These are phyloP conservation scores for Phorcus lineatus DNA, from an alignment of 2,888 invertebrate genomes.

Conservation along the genomic window DNA sequence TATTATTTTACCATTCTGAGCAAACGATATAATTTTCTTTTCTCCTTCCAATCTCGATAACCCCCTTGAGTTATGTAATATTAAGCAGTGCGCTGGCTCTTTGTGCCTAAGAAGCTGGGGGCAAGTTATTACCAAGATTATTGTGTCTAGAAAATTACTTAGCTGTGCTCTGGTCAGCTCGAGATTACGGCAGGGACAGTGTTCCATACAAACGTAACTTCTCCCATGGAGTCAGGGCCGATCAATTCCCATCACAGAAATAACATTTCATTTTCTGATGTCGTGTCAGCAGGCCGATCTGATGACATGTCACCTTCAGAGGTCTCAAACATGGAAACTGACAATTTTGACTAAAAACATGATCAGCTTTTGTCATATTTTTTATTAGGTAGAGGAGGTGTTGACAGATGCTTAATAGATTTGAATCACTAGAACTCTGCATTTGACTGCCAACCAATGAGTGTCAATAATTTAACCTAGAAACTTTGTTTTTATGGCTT, in stretches of 20 bases:
- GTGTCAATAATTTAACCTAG: not conserved
- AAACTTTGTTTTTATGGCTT: not conserved
- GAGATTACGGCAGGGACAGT: not conserved
- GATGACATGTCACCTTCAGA: not conserved
- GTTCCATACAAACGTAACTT: slow-evolving; percentile 15
- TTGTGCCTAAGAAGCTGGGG: not conserved
- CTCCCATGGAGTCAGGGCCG: not conserved
- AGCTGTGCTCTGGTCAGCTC: slow-evolving; percentile 12
- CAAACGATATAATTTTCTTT: slow-evolving; percentile 31
- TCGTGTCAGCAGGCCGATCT: not conserved
- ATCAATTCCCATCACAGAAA: slow-evolving; percentile 15
- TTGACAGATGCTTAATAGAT: not conserved
- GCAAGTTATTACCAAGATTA: slow-evolving; percentile 22
- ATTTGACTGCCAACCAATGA: not conserved
- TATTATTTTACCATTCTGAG: slow-evolving; percentile 23
- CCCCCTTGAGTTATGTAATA: slow-evolving; percentile 26
- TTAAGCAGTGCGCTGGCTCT: slow-evolving; percentile 8
- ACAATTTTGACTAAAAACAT: slow-evolving; percentile 14
- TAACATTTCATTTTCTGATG: slow-evolving; percentile 19
- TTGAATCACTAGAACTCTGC: not conserved
- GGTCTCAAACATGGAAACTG: slow-evolving; percentile 9
- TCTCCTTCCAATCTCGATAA: slow-evolving; percentile 17
- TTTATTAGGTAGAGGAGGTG: not conserved
- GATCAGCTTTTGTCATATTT: slow-evolving; percentile 15
- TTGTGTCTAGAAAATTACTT: slow-evolving; percentile 25